Conservation (phyloP, 2,797 vertebrate genomes). For the Cirrhinus mrigala region DNA sequence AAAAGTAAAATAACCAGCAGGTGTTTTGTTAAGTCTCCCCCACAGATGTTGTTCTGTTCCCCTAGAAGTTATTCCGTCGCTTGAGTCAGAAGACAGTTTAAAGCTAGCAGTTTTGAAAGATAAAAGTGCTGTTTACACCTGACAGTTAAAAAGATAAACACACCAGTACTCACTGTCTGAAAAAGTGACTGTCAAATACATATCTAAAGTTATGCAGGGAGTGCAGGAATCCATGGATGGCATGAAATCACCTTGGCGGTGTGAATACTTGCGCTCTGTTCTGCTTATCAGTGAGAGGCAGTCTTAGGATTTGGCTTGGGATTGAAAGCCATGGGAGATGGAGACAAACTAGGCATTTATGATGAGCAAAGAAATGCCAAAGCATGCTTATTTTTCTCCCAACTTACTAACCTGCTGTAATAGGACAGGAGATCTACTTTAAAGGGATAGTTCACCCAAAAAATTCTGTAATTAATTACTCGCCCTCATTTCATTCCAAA, state of each 20-base stretch:
- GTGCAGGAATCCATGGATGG: constrained; percentile 32
- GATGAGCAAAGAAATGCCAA: constrained; percentile 39
- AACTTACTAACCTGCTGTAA: not conserved
- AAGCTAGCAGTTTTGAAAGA: constrained; percentile 20
- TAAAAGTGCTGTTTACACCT: constrained; percentile 41
- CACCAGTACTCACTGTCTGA: not conserved
- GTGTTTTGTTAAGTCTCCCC: constrained; percentile 12
- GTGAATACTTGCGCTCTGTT: constrained; percentile 44
- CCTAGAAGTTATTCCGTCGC: not conserved
- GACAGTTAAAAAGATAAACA: constrained; percentile 40
- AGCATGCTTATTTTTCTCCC: not conserved
- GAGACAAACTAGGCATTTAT: constrained; percentile 46
- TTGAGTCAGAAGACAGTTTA: constrained; percentile 26
- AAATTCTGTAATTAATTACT: too few relatives aligned
- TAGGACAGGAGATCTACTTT: not conserved
- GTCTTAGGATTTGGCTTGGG: constrained; percentile 60
- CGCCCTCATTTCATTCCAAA: too few relatives aligned
- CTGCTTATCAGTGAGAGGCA: constrained; percentile 57
- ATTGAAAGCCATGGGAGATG: constrained; percentile 38
- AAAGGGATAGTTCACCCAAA: not conserved
- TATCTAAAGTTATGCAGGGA: constrained; percentile 37
- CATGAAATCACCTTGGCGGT: constrained; percentile 57
- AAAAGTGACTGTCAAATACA: constrained; percentile 32
- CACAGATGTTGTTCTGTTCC: constrained; percentile 9
- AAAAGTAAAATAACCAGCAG: constrained; percentile 26